These are phyloP conservation scores for Morelia viridis DNA, from an alignment of 2,797 vertebrate genomes.

Conservation along the genomic window DNA sequence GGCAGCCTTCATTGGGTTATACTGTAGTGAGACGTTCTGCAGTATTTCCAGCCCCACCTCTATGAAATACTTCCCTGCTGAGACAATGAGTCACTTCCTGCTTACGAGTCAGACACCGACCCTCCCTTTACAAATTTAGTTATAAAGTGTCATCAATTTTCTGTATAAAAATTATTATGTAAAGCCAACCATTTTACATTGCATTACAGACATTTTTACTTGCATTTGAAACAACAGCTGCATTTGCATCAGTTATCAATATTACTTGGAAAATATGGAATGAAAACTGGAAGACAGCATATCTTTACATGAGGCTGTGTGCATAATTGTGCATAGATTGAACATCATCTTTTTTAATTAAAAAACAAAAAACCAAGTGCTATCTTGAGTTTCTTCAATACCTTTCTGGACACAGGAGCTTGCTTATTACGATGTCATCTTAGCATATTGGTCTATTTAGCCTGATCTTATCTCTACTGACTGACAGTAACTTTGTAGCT, in stretches of 20 bases:
- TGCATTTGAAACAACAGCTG: background rate
- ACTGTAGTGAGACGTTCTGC: slow-evolving; percentile 50
- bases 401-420: background rate
- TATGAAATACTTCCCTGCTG: slow-evolving; percentile 64
- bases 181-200: slow-evolving; percentile 48
- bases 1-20: slow-evolving; percentile 59
- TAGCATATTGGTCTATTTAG: background rate
- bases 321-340: background rate
- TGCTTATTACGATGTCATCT: background rate
- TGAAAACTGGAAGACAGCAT: background rate
- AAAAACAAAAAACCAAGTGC: background rate
- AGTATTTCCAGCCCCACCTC: slow-evolving; percentile 66
- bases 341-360: background rate
- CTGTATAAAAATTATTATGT: slow-evolving; percentile 39
- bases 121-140: slow-evolving; percentile 57
- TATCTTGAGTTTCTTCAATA: background rate
- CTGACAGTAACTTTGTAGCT: background rate
- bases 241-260: background rate
- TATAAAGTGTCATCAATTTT: slow-evolving; percentile 68
- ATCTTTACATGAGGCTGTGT: background rate
- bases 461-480: background rate
- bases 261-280: background rate
- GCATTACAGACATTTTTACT: background rate
- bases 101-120: slow-evolving; percentile 66
- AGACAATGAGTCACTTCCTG: slow-evolving; percentile 71